Evolutionary conservation across 2,888 invertebrate genomes (phyloP).

Genomic region (Xylota segnis): DNA sequence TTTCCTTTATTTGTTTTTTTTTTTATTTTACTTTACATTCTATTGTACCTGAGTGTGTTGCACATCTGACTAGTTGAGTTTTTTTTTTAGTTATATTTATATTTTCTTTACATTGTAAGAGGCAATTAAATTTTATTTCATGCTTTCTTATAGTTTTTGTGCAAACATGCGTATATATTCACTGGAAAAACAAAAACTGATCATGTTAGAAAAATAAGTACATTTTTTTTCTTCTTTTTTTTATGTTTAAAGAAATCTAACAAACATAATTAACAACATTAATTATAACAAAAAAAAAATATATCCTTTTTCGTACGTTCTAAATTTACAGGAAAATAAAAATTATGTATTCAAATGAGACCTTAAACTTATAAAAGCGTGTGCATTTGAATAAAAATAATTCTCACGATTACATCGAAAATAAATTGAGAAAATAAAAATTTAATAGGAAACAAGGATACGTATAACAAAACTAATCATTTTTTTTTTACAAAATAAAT

Average conservation of each 20-base stretch:
- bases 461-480: conserved; percentile 52
- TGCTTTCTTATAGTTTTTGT: conserved; percentile 45
- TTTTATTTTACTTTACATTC: conserved; percentile 75
- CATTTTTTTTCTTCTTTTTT: conserved; percentile 51
- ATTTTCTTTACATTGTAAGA: conserved; percentile 61
- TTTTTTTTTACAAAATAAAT: conserved; percentile 59
- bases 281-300: conserved; percentile 48
- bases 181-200: conserved; percentile 45
- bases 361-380: conserved; percentile 53
- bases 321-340: conserved; percentile 65
- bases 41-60: conserved; percentile 80
- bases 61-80: conserved; percentile 80
- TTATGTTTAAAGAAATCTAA: conserved; percentile 41
- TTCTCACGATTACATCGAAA: conserved; percentile 29
- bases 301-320: conserved; percentile 52
- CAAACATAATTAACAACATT: conserved; percentile 68
- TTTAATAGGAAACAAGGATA: conserved; percentile 64
- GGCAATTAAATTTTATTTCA: conserved; percentile 41
- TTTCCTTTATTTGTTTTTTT: conserved; percentile 30
- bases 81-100: conserved; percentile 70
- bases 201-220: conserved; percentile 68
- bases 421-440: conserved; percentile 25
- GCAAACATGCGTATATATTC: conserved; percentile 55
- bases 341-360: conserved; percentile 39
- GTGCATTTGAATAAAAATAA: conserved; percentile 43